Conservation (phyloP, 2,888 invertebrate species). For the Patella pellucida region DNA sequence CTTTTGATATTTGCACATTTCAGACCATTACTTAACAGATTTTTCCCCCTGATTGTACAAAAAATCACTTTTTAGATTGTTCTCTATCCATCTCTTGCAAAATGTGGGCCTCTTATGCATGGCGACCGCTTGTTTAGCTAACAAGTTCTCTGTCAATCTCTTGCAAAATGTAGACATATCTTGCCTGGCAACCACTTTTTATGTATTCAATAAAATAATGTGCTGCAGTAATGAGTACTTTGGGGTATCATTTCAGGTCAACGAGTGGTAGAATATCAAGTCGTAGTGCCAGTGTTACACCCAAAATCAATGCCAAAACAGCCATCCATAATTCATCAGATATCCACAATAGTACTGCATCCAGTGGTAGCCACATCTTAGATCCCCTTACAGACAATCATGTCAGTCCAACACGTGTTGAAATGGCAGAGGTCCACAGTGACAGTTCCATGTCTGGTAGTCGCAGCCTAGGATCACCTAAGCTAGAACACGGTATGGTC, state of each 20-base stretch:
- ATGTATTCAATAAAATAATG: no score
- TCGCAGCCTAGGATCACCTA: slow-evolving; percentile 62
- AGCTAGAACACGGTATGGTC: slow-evolving; percentile 48
- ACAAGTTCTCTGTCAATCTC: no score
- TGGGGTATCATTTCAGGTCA: slow-evolving; percentile 48
- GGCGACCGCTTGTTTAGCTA: no score
- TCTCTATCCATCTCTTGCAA: no score
- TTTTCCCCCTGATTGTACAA: no score
- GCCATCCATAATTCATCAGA: slow-evolving; percentile 65
- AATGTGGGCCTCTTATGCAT: no score
- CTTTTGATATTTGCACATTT: no score
- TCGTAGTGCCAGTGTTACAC: slow-evolving; percentile 69
- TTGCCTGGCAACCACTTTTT: no score
- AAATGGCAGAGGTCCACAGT: slow-evolving; percentile 61
- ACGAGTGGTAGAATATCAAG: slow-evolving; percentile 68
- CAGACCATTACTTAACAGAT: no score
- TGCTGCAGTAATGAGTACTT: no score
- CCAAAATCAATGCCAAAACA: slow-evolving; percentile 63
- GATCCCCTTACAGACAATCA: slow-evolving; percentile 46
- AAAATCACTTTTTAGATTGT: no score
- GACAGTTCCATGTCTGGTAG: slow-evolving; percentile 66
- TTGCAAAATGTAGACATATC: no score
- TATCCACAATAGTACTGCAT: slow-evolving; percentile 63
- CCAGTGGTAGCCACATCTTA: slow-evolving; percentile 67
- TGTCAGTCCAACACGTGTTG: slow-evolving; percentile 45